Evolutionary conservation across 2,888 invertebrate genomes (phyloP).

Genomic region (Leptogaster cylindrica): DNA sequence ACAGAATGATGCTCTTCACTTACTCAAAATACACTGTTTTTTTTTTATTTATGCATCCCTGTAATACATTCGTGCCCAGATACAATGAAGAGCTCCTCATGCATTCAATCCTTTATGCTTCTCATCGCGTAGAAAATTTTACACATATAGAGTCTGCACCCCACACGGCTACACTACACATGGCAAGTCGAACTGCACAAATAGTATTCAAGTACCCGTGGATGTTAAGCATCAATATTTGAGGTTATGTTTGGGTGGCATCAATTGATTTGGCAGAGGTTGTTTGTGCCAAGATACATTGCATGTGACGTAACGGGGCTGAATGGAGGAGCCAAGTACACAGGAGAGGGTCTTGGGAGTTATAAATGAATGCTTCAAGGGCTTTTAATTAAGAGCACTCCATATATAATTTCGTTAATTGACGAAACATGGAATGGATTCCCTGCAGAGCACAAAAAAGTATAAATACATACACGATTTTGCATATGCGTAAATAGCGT

Average conservation of each 20-base stretch:
- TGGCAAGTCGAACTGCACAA: too few species aligned
- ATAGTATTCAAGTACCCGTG: background rate
- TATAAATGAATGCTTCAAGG: constrained; percentile 22
- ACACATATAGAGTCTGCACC: background rate
- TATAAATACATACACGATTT: background rate
- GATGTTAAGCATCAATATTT: constrained; percentile 27
- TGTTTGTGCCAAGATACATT: constrained; percentile 18
- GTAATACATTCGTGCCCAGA: constrained; percentile 30
- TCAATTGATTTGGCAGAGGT: constrained; percentile 25
- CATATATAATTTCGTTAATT: constrained; percentile 40
- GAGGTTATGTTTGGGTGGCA: constrained; percentile 34
- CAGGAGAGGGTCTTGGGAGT: background rate
- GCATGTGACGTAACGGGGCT: background rate
- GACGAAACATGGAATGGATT: constrained; percentile 21
- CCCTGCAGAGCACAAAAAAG: background rate
- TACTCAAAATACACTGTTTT: constrained; percentile 21
- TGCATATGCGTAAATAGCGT: constrained; percentile 1
- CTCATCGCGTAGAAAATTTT: background rate
- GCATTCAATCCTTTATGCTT: constrained; percentile 14
- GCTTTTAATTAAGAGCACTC: constrained; percentile 37
- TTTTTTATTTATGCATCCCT: constrained; percentile 6
- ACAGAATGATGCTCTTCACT: constrained; percentile 26
- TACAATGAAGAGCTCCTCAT: constrained; percentile 11
- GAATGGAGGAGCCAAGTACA: background rate
- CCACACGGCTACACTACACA: background rate